phyloP scores from a whole-genome alignment of 2,797 vertebrate genomes.

The Melanotaenia boesemani region DNA sequence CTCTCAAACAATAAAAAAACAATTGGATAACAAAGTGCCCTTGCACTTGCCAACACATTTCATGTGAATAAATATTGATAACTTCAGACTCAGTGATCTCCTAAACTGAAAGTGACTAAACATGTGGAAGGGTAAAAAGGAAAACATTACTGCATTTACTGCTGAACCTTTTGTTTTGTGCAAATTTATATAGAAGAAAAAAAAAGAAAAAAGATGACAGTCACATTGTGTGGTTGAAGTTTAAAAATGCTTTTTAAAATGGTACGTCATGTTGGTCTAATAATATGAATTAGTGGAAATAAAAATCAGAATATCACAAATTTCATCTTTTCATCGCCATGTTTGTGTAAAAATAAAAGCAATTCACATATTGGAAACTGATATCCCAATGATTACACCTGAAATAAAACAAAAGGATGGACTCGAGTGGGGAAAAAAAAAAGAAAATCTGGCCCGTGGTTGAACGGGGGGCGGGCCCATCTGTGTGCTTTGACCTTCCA shows the following conservation, averaged over 20 bases:
- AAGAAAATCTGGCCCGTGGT: slow-evolving; percentile 72
- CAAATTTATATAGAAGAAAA: slow-evolving; percentile 47
- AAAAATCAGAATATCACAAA: slow-evolving; percentile 69
- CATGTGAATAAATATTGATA: slow-evolving; percentile 85
- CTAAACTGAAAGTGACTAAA: slow-evolving; percentile 80
- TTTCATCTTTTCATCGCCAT: slow-evolving; percentile 68
- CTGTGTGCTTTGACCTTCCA: slow-evolving; percentile 86
- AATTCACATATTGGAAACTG: slow-evolving; percentile 72
- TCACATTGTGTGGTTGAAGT: slow-evolving; percentile 62
- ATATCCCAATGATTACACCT: slow-evolving; percentile 78
- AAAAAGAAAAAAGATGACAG: slow-evolving; percentile 35
- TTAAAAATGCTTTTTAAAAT: slow-evolving; percentile 58
- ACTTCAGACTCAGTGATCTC: slow-evolving; percentile 79
- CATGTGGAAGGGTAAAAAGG: slow-evolving; percentile 68
- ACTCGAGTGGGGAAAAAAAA: slow-evolving; percentile 68
- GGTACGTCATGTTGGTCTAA: slow-evolving; percentile 69
- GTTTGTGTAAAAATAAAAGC: slow-evolving; percentile 69
- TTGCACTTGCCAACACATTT: slow-evolving; percentile 75
- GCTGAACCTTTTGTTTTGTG: slow-evolving; percentile 75
- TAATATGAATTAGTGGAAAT: slow-evolving; percentile 64
- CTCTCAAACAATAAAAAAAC: slow-evolving; percentile 69
- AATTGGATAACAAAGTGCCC: slow-evolving; percentile 75
- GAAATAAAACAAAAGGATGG: slow-evolving; percentile 69
- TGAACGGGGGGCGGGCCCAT: slow-evolving; percentile 78
- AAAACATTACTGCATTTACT: slow-evolving; percentile 79